Percentiles rank a stretch among this genome's conserved stretches.
These are phyloP conservation scores for Donacobius atricapilla DNA, from an alignment of 2,113 vertebrate genomes.

Conservation along the genomic window DNA sequence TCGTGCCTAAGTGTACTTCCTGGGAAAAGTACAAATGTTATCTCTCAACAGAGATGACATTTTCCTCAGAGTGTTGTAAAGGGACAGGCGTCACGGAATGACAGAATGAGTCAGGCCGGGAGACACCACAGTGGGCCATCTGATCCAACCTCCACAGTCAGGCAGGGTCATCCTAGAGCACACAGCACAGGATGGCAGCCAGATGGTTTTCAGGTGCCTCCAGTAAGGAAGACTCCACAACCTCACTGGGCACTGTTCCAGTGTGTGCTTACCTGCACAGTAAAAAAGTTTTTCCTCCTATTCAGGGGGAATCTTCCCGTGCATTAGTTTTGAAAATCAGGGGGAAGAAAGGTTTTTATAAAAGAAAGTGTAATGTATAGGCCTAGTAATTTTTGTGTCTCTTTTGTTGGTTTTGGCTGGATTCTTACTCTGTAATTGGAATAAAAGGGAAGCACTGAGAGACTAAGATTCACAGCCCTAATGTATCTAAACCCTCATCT, in stretches of 20 bases:
- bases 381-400: not conserved
- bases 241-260: not conserved
- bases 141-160: not conserved
- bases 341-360: not conserved
- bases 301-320: not conserved
- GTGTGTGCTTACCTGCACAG: rapidly evolving
- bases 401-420: not conserved
- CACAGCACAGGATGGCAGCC: not conserved
- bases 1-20: not conserved
- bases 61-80: not conserved
- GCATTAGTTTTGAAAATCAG: not conserved
- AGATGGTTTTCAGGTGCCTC: not conserved
- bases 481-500: not conserved
- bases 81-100: not conserved
- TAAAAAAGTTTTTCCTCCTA: not conserved
- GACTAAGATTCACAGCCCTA: not conserved
- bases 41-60: not conserved
- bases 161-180: not conserved
- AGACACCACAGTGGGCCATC: not conserved
- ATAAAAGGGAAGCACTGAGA: not conserved
- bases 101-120: not conserved
- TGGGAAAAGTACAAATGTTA: not conserved
- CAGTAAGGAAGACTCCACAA: no score
- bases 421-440: not conserved
- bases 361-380: not conserved